Evolutionary conservation across 2,113 vertebrate genomes (phyloP), one percentile per base, ranked within the genome.

Genomic region (Mirounga angustirostris): DNA sequence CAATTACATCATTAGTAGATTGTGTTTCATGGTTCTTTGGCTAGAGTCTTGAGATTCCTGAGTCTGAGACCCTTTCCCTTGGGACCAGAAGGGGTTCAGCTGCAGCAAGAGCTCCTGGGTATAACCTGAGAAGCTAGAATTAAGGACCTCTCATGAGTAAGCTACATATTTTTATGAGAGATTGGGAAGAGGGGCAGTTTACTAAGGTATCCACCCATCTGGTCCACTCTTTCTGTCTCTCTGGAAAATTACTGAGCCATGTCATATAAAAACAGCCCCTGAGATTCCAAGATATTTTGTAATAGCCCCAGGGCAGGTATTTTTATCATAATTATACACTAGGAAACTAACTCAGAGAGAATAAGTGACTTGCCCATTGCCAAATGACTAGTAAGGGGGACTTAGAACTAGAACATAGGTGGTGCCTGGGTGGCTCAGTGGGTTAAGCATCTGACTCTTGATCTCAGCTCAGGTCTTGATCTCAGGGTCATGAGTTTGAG

Each of bases 231-330:
- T 50, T 79, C 87, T 92, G 59, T 89, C 46, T 67, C 73, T 94
- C 54, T 97, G 89, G 54, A 93, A 94, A 87, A 89, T 82, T 76
- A 91, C 15, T 59, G 78, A 97, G 22, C 33, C 33, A 40, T 95
- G 54, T 63, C 59, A 71, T 56, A 83, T 85, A 82, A 95, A 97
- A 96, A 96, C 67, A 97, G 76, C 58, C 36, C 58, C 71, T 84
- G 59, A 59, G 54, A 81, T 58, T 80, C 88, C 80, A 84, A 76
- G 73, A 69, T 80, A 95, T 81, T 94, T 95, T 82, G 46, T 92
- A 40, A 82, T 36, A 63, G 91, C 7, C 18, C 28, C 21, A 30
- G 54, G n/a, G 50, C 73, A 97, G 91, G 59, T 96, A 94, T 93
- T 93, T 46, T 81, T 59, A 78, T 61, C n/a, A 65, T 95, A 84